Percentiles rank a stretch among this genome's conserved stretches.
phyloP scores from a whole-genome alignment of 2,113 vertebrate species.

The Daboia siamensis region DNA sequence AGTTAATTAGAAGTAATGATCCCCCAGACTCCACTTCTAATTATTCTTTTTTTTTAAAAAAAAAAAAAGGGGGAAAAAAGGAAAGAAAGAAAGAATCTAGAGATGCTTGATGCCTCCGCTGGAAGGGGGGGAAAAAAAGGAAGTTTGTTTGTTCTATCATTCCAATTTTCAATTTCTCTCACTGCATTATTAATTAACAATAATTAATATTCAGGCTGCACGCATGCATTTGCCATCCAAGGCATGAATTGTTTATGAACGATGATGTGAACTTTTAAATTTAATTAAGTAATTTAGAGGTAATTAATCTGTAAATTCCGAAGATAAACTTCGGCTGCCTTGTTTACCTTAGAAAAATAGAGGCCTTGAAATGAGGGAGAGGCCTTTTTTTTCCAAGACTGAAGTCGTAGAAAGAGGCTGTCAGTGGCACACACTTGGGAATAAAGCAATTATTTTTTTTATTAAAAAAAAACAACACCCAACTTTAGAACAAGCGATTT shows the following conservation, averaged over 20 bases:
- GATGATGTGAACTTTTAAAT: slow-evolving; percentile 84
- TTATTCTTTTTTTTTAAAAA: slow-evolving; percentile 70
- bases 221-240: slow-evolving; percentile 85
- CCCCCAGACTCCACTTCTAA: slow-evolving; percentile 82
- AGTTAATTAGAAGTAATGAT: slow-evolving; percentile 95
- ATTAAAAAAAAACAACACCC: background rate
- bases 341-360: slow-evolving; percentile 61
- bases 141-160: slow-evolving; percentile 48
- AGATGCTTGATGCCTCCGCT: slow-evolving; percentile 57
- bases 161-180: slow-evolving; percentile 78
- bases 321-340: slow-evolving; percentile 58
- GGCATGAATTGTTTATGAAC: slow-evolving; percentile 94
- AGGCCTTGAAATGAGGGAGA: slow-evolving; percentile 49
- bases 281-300: slow-evolving; percentile 94
- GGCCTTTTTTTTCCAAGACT: slow-evolving; percentile 43
- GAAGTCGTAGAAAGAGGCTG: slow-evolving; percentile 31
- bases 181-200: slow-evolving; percentile 92
- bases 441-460: background rate
- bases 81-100: slow-evolving; percentile 57
- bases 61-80: background rate
- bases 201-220: slow-evolving; percentile 93
- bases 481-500: slow-evolving; percentile 24
- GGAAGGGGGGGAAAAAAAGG: slow-evolving; percentile 52
- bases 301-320: slow-evolving; percentile 87
- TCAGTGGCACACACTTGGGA: slow-evolving; percentile 31